phyloP scores from a whole-genome alignment of 2,113 vertebrate species.

The Cyprinus carpio region DNA sequence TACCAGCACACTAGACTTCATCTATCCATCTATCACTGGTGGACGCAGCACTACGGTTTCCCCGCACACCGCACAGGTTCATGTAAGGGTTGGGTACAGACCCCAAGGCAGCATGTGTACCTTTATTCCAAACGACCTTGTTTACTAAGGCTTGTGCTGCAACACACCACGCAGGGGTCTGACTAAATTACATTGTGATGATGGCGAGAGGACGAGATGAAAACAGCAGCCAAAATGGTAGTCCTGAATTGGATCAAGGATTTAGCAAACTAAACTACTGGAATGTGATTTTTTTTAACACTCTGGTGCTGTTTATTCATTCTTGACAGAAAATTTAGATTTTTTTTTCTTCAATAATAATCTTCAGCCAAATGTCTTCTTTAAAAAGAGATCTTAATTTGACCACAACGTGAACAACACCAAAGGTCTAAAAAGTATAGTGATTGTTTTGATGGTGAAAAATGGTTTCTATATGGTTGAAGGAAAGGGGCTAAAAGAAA shows the following conservation, averaged over 20 bases:
- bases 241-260: slow-evolving; percentile 5
- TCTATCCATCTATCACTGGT: not conserved
- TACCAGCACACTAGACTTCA: not conserved
- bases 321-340: too few species aligned
- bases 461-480: not conserved
- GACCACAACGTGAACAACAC: too few species aligned
- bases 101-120: slow-evolving; percentile 71
- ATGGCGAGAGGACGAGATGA: slow-evolving; percentile 49
- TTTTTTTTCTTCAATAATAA: too few species aligned
- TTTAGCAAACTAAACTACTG: not conserved
- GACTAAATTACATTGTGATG: slow-evolving; percentile 70
- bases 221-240: slow-evolving; percentile 4
- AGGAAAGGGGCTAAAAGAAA: too few species aligned
- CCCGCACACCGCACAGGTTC: slow-evolving; percentile 60
- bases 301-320: too few species aligned
- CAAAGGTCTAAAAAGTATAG: not conserved
- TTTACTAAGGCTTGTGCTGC: slow-evolving; percentile 67
- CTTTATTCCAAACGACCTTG: slow-evolving; percentile 80
- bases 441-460: not conserved
- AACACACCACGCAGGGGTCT: slow-evolving; percentile 67
- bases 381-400: too few species aligned
- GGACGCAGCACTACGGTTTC: not conserved
- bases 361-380: too few species aligned
- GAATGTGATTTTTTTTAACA: not conserved
- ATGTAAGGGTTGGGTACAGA: slow-evolving; percentile 47